Evolutionary conservation across 1,140 invertebrate species (phyloP).

Genomic region (Psilanteris sp.): DNA sequence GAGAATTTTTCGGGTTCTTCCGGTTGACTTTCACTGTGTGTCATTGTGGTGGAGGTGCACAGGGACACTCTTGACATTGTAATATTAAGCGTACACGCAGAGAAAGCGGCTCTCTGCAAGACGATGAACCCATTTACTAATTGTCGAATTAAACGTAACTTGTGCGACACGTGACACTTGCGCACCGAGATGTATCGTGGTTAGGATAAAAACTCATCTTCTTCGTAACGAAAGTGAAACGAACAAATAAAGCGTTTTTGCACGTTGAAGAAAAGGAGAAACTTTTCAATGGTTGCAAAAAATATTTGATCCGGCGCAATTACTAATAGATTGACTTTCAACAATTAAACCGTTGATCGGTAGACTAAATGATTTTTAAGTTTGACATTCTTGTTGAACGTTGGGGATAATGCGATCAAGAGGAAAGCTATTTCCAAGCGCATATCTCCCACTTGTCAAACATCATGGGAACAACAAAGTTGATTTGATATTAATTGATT

Average conservation of each 20-base stretch:
- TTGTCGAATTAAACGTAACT: conserved; percentile 62
- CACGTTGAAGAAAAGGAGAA: conserved; percentile 26
- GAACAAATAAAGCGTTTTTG: conserved; percentile 24
- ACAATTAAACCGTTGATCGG: too few species aligned
- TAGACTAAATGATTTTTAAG: too few species aligned
- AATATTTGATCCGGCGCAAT: neutral
- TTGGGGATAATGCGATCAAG: too few species aligned
- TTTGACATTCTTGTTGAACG: too few species aligned
- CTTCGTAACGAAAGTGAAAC: conserved; percentile 57
- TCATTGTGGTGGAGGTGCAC: conserved; percentile 42
- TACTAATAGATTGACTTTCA: conserved; percentile 11
- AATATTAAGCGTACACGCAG: conserved; percentile 36
- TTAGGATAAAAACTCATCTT: conserved; percentile 44
- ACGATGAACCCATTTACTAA: conserved; percentile 58
- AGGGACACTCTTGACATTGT: conserved; percentile 63
- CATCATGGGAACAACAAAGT: too few species aligned
- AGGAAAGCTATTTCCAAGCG: too few species aligned
- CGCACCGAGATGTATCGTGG: conserved; percentile 36
- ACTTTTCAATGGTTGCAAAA: conserved; percentile 11
- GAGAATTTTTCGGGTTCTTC: conserved; percentile 59
- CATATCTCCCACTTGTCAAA: too few species aligned
- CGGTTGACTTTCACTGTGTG: conserved; percentile 58
- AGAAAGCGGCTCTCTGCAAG: conserved; percentile 52
- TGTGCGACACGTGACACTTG: conserved; percentile 53
- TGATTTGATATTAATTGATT: too few species aligned